Conservation (phyloP, 2,797 vertebrate species). For the Mionectes olivaceus region DNA sequence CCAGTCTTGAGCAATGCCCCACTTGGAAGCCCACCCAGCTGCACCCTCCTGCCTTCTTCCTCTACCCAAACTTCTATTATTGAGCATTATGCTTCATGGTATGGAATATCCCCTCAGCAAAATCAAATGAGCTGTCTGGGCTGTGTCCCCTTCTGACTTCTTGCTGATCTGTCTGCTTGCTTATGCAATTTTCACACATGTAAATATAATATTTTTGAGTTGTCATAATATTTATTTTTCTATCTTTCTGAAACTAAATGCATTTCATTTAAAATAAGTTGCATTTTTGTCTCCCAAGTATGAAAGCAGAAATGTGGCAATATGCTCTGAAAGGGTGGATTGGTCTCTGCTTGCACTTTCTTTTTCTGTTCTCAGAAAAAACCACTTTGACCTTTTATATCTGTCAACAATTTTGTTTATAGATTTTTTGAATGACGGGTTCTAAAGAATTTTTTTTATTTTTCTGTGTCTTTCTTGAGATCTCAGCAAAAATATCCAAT, state of each 20-base stretch:
- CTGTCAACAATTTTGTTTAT: not conserved
- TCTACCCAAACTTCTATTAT: not conserved
- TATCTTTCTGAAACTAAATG: not conserved
- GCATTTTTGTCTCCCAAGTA: not conserved
- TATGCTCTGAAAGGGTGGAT: not conserved
- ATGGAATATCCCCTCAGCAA: not conserved
- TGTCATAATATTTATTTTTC: not conserved
- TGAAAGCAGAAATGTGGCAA: not conserved
- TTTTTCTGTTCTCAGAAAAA: not conserved
- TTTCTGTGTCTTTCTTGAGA: not conserved
- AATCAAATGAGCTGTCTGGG: not conserved
- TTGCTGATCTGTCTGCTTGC: not conserved
- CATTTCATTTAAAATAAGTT: not conserved
- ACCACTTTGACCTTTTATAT: not conserved
- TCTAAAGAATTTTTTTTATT: not conserved
- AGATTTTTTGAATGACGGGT: not conserved
- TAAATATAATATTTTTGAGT: not conserved
- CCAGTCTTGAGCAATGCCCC: not conserved
- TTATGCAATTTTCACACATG: not conserved
- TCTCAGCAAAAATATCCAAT: not conserved
- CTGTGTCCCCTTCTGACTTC: not conserved
- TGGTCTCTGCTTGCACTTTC: not conserved
- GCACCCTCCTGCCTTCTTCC: not conserved
- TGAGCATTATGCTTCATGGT: not conserved
- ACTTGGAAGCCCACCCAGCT: fast-evolving